Evolutionary conservation across 2,888 invertebrate species (phyloP).

Genomic region (Subacronicta megacephala): DNA sequence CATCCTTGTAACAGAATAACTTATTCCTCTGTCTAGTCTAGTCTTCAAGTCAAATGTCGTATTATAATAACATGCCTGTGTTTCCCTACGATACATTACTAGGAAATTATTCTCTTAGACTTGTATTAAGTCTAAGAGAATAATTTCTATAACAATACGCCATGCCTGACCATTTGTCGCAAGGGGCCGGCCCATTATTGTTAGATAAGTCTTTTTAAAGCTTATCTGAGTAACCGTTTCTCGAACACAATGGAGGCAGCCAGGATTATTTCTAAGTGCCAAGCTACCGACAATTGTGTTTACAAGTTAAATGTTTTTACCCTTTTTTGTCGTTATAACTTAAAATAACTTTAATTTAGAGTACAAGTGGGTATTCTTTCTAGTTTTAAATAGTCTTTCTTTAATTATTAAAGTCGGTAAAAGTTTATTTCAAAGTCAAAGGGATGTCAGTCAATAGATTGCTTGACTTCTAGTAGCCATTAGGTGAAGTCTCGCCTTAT

Average conservation of each 20-base stretch:
- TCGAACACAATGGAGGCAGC: conserved; percentile 67
- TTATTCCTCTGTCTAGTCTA: too few species aligned
- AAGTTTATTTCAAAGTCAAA: not conserved
- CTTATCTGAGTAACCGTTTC: conserved; percentile 73
- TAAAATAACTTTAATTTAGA: conserved; percentile 16
- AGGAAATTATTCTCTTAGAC: too few species aligned
- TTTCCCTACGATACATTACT: too few species aligned
- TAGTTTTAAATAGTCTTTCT: conserved; percentile 17
- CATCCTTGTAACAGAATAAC: too few species aligned
- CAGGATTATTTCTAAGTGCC: conserved; percentile 65
- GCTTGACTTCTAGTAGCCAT: not conserved
- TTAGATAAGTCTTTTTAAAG: conserved; percentile 58
- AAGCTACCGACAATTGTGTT: conserved; percentile 65
- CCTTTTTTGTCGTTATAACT: conserved; percentile 30
- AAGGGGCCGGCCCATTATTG: conserved; percentile 57
- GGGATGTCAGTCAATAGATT: not conserved
- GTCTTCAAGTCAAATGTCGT: too few species aligned
- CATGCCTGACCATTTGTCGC: conserved; percentile 60
- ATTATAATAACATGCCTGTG: not conserved
- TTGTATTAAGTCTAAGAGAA: conserved; percentile 40
- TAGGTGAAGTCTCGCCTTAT: too few species aligned
- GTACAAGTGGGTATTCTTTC: conserved; percentile 21
- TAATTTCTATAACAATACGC: conserved; percentile 51
- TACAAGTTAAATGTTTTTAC: conserved; percentile 32
- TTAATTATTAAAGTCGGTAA: conserved; percentile 7